phyloP scores from a whole-genome alignment of 2,888 invertebrate species.

The Trachelus iudaicus region DNA sequence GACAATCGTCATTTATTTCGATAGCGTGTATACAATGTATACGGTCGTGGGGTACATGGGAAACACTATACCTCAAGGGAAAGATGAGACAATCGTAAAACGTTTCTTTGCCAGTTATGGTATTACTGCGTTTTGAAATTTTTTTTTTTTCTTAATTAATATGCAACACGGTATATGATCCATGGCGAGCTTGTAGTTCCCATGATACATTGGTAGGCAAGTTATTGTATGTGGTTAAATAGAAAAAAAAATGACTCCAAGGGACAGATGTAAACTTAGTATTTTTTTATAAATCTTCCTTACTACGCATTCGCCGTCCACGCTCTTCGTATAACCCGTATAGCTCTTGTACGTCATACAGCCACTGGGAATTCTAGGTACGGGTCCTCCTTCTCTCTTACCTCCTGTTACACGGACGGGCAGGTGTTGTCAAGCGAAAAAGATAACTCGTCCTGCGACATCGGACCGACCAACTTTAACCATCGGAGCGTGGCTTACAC shows the following conservation, averaged over 20 bases:
- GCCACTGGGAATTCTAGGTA: not conserved
- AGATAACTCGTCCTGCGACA: not conserved
- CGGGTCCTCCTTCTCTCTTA: not conserved
- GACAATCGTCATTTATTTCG: not conserved
- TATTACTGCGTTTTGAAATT: not conserved
- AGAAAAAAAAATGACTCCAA: not conserved
- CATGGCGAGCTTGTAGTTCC: not conserved
- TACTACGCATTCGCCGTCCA: not conserved
- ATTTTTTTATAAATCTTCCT: not conserved
- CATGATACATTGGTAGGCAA: not conserved
- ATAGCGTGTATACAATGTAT: not conserved
- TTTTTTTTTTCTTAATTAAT: not conserved
- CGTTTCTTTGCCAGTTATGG: not conserved
- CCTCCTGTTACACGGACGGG: not conserved
- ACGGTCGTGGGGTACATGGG: not conserved
- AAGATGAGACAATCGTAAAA: not conserved
- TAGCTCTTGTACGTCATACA: not conserved
- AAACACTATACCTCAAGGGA: not conserved
- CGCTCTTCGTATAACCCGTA: not conserved
- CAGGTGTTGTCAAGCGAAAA: slow-evolving; percentile 3
- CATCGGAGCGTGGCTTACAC: not conserved
- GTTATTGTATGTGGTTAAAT: not conserved
- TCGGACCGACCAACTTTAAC: not conserved
- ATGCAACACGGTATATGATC: not conserved
- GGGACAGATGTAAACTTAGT: not conserved